Evolutionary conservation across 2,113 vertebrate species (phyloP), one percentile per base, ranked within the genome.

Genomic region (Nanorana parkeri): DNA sequence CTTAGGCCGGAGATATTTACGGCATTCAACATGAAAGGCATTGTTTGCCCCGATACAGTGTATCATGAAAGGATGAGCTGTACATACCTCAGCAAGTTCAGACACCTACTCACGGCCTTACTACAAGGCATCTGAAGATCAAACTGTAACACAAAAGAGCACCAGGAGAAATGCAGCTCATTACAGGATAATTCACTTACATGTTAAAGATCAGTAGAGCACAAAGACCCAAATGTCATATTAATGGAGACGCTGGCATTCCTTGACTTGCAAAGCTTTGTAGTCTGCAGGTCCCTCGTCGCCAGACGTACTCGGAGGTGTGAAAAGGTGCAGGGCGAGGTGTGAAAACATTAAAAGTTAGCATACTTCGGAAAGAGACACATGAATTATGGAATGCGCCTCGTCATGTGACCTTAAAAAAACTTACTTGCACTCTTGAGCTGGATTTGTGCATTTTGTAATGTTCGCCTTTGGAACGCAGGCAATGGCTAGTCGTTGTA

Each of bases 81-180:
- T 21, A 52, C 58, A 77, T 63, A 64, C 74, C 63, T 51, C 6
- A 26, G 29, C 58, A 65, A 28, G 60, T 77, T 52, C 32, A 65
- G 74, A 64, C 74, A 77, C 32, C 60, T 65, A 36, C 51, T 77
- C 26, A 52, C 29, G 26, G n/a, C 23, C 36, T 64, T 65, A 58
- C 58, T 77, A 77, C 51, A 64, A 64, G 74, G 60, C 56, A 77
- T 63, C 74, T 47, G 11, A 26, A 63, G 58, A 77, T 77, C 74
- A 77, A 77, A 77, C 74, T 51, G 55, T 36, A 77, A 20, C 74
- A 77, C 74, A 77, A 65, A 64, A 28, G 74, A 51, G 19, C 58
- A 61, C 29, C 60, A 41, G 23, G 72, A 60, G 55, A 56, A 41
- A 75, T 28, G 61, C 28, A 61, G 16, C 21, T 75, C 55, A 58